Evolutionary conservation across 1,140 invertebrate species (phyloP).

Genomic region (Ectropis grisescens): DNA sequence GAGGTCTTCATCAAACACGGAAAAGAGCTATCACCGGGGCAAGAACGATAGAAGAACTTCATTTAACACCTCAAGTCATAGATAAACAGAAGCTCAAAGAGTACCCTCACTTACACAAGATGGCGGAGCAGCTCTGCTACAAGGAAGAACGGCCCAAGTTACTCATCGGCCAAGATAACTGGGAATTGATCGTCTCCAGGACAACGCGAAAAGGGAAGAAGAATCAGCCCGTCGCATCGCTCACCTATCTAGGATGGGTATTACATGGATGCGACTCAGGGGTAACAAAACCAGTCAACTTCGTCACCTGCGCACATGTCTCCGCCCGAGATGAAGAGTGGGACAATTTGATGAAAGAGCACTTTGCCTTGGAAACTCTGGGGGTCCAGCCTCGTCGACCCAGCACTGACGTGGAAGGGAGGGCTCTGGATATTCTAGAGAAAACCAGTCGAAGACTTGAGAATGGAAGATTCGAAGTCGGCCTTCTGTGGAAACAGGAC

Average conservation of each 20-base stretch:
- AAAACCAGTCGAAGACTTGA: neutral
- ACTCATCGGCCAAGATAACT: slow-evolving; percentile 1
- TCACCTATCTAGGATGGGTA: neutral
- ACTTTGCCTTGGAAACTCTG: slow-evolving; percentile 1
- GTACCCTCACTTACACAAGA: neutral
- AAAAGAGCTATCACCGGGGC: neutral
- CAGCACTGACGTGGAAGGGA: neutral
- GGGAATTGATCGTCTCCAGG: neutral
- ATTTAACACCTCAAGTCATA: neutral
- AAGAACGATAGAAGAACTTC: neutral
- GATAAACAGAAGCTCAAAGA: neutral
- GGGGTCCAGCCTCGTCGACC: neutral
- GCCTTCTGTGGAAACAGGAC: slow-evolving; percentile 1
- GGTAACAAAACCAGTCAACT: slow-evolving; percentile 1
- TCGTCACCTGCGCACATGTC: neutral
- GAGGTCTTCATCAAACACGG: neutral
- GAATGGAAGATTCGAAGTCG: neutral
- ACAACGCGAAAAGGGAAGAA: neutral
- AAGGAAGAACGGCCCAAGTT: neutral
- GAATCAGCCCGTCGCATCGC: neutral
- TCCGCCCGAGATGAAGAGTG: neutral
- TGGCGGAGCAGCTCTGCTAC: neutral
- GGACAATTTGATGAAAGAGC: neutral
- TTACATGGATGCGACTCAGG: neutral
- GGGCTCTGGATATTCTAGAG: slow-evolving; percentile 1